These are phyloP conservation scores for Lamellibrachia columna DNA, from an alignment of 2,888 invertebrate species.

Conservation along the genomic window DNA sequence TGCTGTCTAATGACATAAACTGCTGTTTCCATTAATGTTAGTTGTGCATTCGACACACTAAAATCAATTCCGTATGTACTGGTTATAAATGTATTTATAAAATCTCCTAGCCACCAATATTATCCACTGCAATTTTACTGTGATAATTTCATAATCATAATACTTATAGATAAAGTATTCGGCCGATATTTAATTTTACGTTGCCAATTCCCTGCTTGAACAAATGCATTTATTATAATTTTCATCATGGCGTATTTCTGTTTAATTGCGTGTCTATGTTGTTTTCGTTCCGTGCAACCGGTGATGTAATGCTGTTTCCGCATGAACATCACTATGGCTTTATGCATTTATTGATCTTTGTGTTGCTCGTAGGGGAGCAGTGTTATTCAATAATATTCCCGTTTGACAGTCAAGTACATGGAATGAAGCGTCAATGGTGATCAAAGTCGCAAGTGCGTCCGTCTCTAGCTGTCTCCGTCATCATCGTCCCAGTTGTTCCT, in stretches of 20 bases:
- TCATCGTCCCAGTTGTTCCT: neutral
- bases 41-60: no score
- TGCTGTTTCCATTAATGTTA: no score
- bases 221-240: neutral
- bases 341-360: constrained; percentile 12
- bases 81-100: no score
- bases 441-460: neutral
- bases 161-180: no score
- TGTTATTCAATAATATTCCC: neutral
- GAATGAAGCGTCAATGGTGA: neutral
- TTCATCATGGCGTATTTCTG: neutral
- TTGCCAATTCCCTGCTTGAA: neutral
- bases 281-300: neutral
- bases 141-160: no score
- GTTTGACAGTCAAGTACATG: neutral
- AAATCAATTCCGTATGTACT: no score
- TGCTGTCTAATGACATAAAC: no score
- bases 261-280: neutral
- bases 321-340: neutral
- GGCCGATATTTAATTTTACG: neutral
- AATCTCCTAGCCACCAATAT: no score
- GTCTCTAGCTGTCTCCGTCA: neutral
- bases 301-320: neutral
- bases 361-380: neutral
- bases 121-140: no score